These are phyloP conservation scores for Dryadula phaetusa DNA, from an alignment of 2,888 invertebrate genomes.

Conservation along the genomic window DNA sequence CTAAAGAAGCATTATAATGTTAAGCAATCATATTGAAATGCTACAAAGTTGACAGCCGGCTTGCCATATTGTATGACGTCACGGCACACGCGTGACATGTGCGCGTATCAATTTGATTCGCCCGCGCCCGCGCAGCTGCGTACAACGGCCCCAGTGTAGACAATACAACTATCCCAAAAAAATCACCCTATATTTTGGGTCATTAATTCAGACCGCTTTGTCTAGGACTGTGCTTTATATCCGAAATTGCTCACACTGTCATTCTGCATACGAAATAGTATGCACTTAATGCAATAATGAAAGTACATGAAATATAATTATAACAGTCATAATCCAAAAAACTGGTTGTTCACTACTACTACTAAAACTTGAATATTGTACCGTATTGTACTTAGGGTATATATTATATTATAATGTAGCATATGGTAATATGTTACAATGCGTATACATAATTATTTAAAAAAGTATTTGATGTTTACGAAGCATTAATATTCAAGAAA, in stretches of 20 bases:
- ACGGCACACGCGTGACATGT: slow-evolving; percentile 61
- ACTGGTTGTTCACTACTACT: slow-evolving; percentile 30
- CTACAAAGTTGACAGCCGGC: slow-evolving; percentile 36
- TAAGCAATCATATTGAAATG: background rate
- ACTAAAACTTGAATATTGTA: too few relatives aligned
- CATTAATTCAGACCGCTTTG: slow-evolving; percentile 75
- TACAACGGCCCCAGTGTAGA: slow-evolving; percentile 66
- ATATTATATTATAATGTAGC: too few relatives aligned
- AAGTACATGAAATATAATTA: slow-evolving; percentile 29
- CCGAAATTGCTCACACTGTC: slow-evolving; percentile 61
- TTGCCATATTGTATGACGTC: slow-evolving; percentile 60
- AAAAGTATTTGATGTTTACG: too few relatives aligned
- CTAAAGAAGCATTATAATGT: background rate
- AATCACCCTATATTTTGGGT: slow-evolving; percentile 70
- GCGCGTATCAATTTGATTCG: slow-evolving; percentile 78
- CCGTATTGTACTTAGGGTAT: too few relatives aligned
- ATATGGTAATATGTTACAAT: too few relatives aligned
- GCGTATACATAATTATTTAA: too few relatives aligned
- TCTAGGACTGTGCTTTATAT: slow-evolving; percentile 66
- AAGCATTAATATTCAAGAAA: background rate
- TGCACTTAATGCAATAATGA: slow-evolving; percentile 65
- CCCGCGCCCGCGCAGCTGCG: slow-evolving; percentile 79
- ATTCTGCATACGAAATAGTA: slow-evolving; percentile 69
- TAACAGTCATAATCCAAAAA: slow-evolving; percentile 28
- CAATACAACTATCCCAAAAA: slow-evolving; percentile 62